Evolutionary conservation across 2,113 vertebrate species (phyloP).

Genomic region (Chloropsis hardwickii): DNA sequence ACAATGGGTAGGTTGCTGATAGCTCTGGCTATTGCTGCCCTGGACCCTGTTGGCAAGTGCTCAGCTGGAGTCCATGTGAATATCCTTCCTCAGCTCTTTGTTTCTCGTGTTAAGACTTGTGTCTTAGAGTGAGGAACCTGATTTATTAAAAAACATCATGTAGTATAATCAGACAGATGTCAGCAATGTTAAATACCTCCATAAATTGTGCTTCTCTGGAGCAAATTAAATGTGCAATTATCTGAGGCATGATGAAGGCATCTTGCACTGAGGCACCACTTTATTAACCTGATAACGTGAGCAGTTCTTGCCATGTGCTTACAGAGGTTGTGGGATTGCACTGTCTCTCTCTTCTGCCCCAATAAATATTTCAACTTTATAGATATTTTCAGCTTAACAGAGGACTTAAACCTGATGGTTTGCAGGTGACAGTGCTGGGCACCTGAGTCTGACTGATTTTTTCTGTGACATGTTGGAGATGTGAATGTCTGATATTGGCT

Average conservation of each 20-base stretch:
- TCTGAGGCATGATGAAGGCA: background rate
- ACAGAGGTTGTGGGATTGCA: background rate
- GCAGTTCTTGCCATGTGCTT: background rate
- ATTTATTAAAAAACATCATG: conserved; percentile 37
- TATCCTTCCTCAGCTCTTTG: background rate
- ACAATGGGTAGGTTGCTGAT: background rate
- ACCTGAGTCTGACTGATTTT: background rate
- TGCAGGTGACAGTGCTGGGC: background rate
- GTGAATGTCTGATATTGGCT: background rate
- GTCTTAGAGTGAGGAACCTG: background rate
- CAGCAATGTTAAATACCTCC: conserved; percentile 21
- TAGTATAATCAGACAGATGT: conserved; percentile 34
- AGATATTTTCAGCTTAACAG: background rate
- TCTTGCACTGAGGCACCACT: background rate
- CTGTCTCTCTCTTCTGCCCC: background rate
- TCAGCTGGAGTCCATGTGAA: conserved; percentile 9
- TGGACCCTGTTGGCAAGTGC: background rate
- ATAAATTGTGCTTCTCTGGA: conserved; percentile 17
- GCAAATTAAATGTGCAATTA: background rate
- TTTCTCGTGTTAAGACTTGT: conserved; percentile 51
- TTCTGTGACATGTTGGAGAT: fast-evolving
- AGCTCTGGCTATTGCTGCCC: background rate
- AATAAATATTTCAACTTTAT: background rate
- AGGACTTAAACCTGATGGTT: background rate
- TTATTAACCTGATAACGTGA: background rate